Base-by-base conservation (phyloP, 1,140 invertebrate species). In the Megathymus violae region DNA sequence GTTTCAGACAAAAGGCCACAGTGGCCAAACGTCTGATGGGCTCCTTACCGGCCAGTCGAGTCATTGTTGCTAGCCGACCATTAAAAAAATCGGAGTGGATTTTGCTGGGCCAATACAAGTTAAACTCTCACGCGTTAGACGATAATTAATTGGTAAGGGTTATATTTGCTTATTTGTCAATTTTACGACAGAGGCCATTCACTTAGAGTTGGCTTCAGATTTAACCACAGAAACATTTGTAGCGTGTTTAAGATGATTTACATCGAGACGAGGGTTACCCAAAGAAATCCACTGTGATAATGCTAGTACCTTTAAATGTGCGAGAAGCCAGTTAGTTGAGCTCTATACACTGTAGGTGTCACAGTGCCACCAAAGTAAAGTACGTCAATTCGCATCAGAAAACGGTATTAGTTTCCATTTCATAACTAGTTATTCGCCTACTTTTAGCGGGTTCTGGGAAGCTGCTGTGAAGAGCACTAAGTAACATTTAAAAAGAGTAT, bases 11-110 rank as follows among this genome's bases (percentile, higher is more conserved):
- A 1, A 52, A 52, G 15, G 50, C 36, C 0, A 25, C 17, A 14
- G 16, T 9, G 2, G 34, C 50, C 0, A 52, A 40, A 14, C 50
- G 40, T n/a, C 17, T 52, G n/a, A 52, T 52, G 34, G 50, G 50
- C 13, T 52, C 50, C 5, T 22, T 52, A 36, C 50, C 50, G n/a
- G 19, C 19, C 19, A 22, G 19, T 22, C 19, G 19, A 22, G 19
- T 22, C 19, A 22, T 22, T 22, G 19, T 5, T 22, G 5, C 4
- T 31, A 31, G 27, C 27, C 1, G 27, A 31, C 27, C 27, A 9
- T 31, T 10, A 1, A 31, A 31, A 10, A 9, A 31, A 10, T 31
- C 4, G 27, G 27, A 9, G 27, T 31, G 27, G 27, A 41, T 16
- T 41, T 41, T 15, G 6, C 6, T 15, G 38, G 38, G 4, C 38